These are phyloP conservation scores for Euzetes globulus DNA, from an alignment of 2,888 invertebrate genomes.

Conservation along the genomic window DNA sequence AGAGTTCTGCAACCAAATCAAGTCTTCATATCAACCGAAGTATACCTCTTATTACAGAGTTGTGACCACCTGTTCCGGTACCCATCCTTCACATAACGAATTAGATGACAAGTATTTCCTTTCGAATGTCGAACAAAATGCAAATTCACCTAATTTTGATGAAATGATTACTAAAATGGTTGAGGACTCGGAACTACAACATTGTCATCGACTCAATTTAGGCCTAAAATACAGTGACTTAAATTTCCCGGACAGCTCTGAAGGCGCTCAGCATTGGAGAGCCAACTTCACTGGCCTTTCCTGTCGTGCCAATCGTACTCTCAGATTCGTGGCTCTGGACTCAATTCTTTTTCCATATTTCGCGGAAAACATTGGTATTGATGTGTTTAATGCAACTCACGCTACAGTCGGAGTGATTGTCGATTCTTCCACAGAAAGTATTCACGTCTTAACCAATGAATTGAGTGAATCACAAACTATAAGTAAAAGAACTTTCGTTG, in stretches of 20 bases:
- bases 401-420: conserved; percentile 41
- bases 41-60: conserved; percentile 36
- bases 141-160: conserved; percentile 32
- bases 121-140: background rate
- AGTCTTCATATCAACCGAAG: conserved; percentile 35
- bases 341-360: conserved; percentile 64
- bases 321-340: conserved; percentile 64
- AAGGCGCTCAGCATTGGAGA: conserved; percentile 34
- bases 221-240: conserved; percentile 42
- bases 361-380: conserved; percentile 65
- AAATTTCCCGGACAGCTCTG: conserved; percentile 40
- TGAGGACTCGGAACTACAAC: conserved; percentile 38
- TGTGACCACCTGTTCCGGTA: conserved; percentile 33
- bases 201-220: conserved; percentile 39
- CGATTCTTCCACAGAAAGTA: conserved; percentile 34
- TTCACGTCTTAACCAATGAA: conserved; percentile 36
- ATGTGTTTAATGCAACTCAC: conserved; percentile 46
- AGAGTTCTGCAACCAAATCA: conserved; percentile 35
- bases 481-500: conserved; percentile 36
- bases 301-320: conserved; percentile 54
- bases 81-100: background rate
- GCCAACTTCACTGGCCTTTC: conserved; percentile 45
- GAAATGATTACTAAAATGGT: conserved; percentile 41
- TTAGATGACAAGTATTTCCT: conserved; percentile 24
- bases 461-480: conserved; percentile 27